Evolutionary conservation across 2,888 invertebrate genomes (phyloP), one percentile per base, ranked within the genome.

Genomic region (Nomada fucata): DNA sequence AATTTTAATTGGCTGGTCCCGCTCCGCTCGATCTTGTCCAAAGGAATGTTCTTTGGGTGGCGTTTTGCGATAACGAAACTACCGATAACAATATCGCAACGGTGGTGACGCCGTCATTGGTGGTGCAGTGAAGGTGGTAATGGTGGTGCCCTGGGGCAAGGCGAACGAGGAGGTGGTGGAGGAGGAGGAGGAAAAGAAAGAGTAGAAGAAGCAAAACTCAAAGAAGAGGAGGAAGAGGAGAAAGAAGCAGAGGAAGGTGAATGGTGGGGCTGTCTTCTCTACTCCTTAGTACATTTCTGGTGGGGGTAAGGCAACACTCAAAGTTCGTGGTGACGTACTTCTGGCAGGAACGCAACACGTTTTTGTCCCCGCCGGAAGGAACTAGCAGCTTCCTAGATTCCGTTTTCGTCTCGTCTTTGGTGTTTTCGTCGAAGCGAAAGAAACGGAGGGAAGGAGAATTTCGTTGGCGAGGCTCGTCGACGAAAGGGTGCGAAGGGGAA

Each of bases 291-390:
- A 74, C 67, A 71, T 63, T 61, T 70, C 74, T 87, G 87, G 92
- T 91, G 92, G 92, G 93, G 92, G 91, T 91, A 91, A 89, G 87
- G 90, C 90, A 91, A 89, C 91, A 91, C 91, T 91, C 92, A 92
- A 92, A 92, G 91, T 91, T 91, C 91, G 89, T 89, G 89, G 92
- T 93, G 93, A 93, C 92, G 92, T 92, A 92, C 92, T 91, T 89
- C 85, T 88, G 92, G 91, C 90, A 91, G 92, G 91, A 92, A 91
- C 92, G 91, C 90, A 91, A 89, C 90, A 91, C 89, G 91, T 91
- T 91, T 91, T 92, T 91, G 89, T 90, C 88, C 85, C 83, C 83
- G 86, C 82, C 88, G 89, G 86, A 86, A 90, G 89, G 86, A 87
- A 83, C 84, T 80, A 76, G 68, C 70, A 64, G 73, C 81, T 79